A percentile compares a stretch with the other conserved stretches of the same genome.
phyloP scores from a whole-genome alignment of 2,113 vertebrate genomes.

The Gnathochromis pfefferi region DNA sequence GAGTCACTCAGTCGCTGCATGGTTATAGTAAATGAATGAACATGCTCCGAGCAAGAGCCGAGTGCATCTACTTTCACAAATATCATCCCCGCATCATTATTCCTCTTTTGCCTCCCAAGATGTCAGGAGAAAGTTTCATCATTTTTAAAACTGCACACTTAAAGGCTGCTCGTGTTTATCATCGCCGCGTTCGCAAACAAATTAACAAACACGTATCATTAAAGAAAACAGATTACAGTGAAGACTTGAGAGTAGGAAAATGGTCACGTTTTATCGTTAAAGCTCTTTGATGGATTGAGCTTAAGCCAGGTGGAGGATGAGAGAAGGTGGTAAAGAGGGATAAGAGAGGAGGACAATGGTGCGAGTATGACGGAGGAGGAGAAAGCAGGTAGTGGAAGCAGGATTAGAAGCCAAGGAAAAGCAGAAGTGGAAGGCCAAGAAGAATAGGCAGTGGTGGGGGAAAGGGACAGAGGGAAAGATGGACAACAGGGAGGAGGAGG shows the following conservation, averaged over 20 bases:
- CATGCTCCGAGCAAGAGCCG: constrained; percentile 52
- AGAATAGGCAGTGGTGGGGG: not conserved
- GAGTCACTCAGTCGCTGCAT: constrained; percentile 38
- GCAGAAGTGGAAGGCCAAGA: not conserved
- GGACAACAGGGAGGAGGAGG: not conserved
- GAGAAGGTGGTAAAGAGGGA: not conserved
- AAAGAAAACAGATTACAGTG: not conserved
- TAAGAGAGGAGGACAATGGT: not conserved
- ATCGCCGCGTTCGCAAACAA: not conserved
- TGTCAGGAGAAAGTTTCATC: constrained; percentile 10
- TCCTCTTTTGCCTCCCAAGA: constrained; percentile 3
- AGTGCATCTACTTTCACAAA: constrained; percentile 58
- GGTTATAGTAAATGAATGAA: constrained; percentile 70
- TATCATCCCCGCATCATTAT: constrained; percentile 52
- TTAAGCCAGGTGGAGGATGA: not conserved
- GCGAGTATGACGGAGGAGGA: not conserved
- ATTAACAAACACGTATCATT: not conserved
- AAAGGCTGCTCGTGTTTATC: not conserved
- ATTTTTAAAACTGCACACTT: constrained; percentile 1
- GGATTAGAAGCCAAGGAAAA: not conserved
- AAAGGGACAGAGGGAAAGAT: not conserved
- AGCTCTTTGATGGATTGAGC: not conserved
- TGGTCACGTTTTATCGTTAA: not conserved
- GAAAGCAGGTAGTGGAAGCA: not conserved
- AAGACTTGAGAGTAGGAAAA: not conserved